phyloP scores from a whole-genome alignment of 2,113 vertebrate genomes.

The Trachemys scripta region DNA sequence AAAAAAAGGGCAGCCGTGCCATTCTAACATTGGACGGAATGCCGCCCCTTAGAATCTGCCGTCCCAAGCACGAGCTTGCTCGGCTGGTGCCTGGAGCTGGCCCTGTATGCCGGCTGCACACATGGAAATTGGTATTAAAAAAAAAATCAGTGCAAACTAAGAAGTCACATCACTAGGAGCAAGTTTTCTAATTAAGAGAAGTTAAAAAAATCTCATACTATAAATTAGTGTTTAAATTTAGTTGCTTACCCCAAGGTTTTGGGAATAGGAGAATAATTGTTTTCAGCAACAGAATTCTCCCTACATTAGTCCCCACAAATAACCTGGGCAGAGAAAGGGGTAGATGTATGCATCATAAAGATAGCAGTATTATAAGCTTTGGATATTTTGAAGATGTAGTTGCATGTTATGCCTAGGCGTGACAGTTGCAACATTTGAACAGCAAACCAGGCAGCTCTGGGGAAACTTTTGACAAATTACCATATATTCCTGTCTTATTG shows the following conservation, averaged over 20 bases:
- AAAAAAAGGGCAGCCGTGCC: too few species aligned
- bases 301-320: background rate
- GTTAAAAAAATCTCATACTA: background rate
- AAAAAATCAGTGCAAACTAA: background rate
- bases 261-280: background rate
- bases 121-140: background rate
- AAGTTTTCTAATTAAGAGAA: constrained; percentile 1
- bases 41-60: too few species aligned
- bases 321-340: background rate
- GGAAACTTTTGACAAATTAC: background rate
- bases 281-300: background rate
- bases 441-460: background rate
- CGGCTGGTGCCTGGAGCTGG: too few species aligned
- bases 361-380: background rate
- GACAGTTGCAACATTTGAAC: background rate
- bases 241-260: background rate
- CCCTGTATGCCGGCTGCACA: background rate
- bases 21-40: too few species aligned
- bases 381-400: constrained; percentile 13
- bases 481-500: background rate
- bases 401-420: background rate
- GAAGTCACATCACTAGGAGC: background rate
- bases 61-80: too few species aligned
- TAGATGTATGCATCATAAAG: background rate
- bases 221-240: background rate